These are phyloP conservation scores for Corapipo altera DNA, from an alignment of 2,113 vertebrate species.

Conservation along the genomic window DNA sequence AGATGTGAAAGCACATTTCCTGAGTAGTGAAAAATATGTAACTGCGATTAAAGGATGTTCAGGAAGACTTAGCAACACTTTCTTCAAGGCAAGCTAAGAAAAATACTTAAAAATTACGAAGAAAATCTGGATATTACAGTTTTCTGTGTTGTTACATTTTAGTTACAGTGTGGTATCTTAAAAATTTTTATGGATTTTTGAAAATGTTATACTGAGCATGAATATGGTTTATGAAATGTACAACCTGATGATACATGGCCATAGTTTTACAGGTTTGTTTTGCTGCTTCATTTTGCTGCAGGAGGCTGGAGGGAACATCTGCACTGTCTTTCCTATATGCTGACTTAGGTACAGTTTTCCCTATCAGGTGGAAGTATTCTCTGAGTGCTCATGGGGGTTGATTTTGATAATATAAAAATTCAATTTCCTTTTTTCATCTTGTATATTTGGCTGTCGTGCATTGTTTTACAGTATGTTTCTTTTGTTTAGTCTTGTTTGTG, in stretches of 20 bases:
- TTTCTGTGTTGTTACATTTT: not conserved
- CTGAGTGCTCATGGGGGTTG: not conserved
- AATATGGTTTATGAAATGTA: not conserved
- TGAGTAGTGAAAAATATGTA: not conserved
- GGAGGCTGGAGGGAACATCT: not conserved
- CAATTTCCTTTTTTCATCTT: not conserved
- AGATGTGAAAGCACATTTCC: not conserved
- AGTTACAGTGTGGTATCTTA: not conserved
- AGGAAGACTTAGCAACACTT: not conserved
- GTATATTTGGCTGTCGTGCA: not conserved
- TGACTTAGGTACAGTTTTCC: not conserved
- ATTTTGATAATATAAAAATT: not conserved
- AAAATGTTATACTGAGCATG: not conserved
- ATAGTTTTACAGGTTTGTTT: not conserved
- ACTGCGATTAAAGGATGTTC: not conserved
- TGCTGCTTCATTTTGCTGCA: not conserved
- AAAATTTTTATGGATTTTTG: not conserved
- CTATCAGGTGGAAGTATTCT: not conserved
- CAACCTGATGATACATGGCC: not conserved
- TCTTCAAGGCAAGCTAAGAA: not conserved
- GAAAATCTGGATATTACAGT: not conserved
- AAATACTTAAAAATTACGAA: not conserved
- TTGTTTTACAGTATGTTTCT: not conserved
- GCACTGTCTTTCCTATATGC: not conserved
- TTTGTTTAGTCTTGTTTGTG: not conserved